Base-by-base conservation (phyloP, 2,113 vertebrate species). In the Peromyscus maniculatus region DNA sequence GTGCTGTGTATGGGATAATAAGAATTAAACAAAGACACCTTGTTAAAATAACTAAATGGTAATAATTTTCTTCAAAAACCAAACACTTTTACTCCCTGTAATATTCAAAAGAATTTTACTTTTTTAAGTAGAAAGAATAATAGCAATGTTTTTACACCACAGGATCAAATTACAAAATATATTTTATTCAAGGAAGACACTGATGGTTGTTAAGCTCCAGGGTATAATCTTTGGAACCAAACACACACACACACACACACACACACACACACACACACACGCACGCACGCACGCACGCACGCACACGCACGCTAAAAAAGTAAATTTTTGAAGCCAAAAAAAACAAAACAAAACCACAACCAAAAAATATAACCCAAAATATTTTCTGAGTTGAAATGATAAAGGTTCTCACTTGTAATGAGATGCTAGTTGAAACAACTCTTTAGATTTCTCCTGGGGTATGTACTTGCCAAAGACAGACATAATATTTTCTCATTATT, bases 401-500 rank as follows among this genome's bases (percentile, higher is more conserved):
- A 92, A 98, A 98, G 89, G 91, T 98, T 98, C 90, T 67, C 43
- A 93, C 86, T 95, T 93, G 92, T 98, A 99, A 98, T 83, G 72
- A 98, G 98, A 98, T 94, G 91, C 78, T 97, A 97, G 97, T 98
- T 94, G 92, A 98, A 98, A 97, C n/a, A 96, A 87, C 78, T 98
- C 80, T 97, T 98, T 92, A 97, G 96, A 98, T 98, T 98, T 98
- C 98, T 98, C 98, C 72, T 77, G 97, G 95, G 98, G 87, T 80
- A 98, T 98, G 92, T 97, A 95, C 96, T 98, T 98, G 98, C 95
- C 97, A 97, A 97, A 98, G 97, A 98, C 91, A 98, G 91, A 96
- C 94, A 96, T 95, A 98, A 97, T 98, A 98, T 98, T 98, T 98
- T 98, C 98, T 98, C 97, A 98, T 98, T 98, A 98, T 98, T 98